phyloP scores from a whole-genome alignment of 92 coral and sea anemone species.

The Ricordea florida region DNA sequence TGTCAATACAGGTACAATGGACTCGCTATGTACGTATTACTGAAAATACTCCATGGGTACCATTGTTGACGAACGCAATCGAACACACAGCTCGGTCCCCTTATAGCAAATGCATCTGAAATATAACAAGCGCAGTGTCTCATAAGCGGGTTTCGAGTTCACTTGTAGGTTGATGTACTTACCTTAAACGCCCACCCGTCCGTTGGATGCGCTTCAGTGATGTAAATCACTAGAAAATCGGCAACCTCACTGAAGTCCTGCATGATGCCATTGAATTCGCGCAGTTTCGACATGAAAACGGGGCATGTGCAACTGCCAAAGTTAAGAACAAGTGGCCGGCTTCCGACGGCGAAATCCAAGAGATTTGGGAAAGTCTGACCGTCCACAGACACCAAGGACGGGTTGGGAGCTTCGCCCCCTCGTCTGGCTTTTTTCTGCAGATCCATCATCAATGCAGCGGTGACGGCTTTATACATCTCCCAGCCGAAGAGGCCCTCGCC shows the following conservation, averaged over 20 bases:
- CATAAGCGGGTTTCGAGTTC: too few relatives aligned
- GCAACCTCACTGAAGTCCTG: conserved; percentile 74
- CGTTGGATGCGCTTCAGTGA: conserved; percentile 88
- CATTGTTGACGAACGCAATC: too few relatives aligned
- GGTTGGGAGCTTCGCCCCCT: conserved; percentile 75
- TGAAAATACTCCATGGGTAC: too few relatives aligned
- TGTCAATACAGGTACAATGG: too few relatives aligned
- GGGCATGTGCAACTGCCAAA: conserved; percentile 95
- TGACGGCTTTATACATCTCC: conserved; percentile 83
- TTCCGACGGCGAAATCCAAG: conserved; percentile 77
- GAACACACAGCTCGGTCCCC: too few relatives aligned
- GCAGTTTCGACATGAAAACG: conserved; percentile 73
- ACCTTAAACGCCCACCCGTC: conserved; percentile 95
- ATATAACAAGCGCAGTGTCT: too few relatives aligned
- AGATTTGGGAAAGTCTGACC: conserved; percentile 65
- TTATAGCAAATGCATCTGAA: too few relatives aligned
- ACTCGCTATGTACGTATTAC: too few relatives aligned
- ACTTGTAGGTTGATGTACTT: conserved; percentile 27
- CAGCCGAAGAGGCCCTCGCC: conserved; percentile 79
- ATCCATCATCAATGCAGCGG: conserved; percentile 58
- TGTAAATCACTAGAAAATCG: conserved; percentile 80
- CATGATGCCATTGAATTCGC: conserved; percentile 68
- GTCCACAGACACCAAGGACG: conserved; percentile 72
- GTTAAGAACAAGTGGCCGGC: conserved; percentile 82
- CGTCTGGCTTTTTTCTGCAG: conserved; percentile 53